Conservation (phyloP, 1,140 invertebrate genomes). For the Ostrea denselamellosa region DNA sequence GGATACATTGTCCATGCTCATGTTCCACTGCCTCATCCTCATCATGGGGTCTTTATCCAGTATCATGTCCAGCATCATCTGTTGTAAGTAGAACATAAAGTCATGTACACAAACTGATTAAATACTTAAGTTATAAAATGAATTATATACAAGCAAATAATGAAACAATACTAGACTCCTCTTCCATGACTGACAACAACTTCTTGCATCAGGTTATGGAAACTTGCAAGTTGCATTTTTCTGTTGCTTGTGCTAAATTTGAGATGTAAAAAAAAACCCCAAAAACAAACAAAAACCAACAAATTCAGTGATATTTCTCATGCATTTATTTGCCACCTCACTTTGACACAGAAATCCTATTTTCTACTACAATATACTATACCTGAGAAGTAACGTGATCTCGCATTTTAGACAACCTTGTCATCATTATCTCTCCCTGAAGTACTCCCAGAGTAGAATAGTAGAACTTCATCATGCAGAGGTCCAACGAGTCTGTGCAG, state of each 20-base stretch:
- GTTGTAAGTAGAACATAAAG: neutral
- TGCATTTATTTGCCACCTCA: no score
- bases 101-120: neutral
- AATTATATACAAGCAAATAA: no score
- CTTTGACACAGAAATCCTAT: no score
- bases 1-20: neutral
- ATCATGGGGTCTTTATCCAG: neutral
- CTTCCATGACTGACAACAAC: no score
- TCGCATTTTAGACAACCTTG: constrained; percentile 3
- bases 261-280: no score
- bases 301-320: no score
- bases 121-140: no score
- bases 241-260: no score
- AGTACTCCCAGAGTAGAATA: constrained; percentile 37
- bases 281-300: no score
- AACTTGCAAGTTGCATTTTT: no score
- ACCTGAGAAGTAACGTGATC: constrained; percentile 40
- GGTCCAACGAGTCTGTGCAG: neutral
- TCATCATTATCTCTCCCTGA: constrained; percentile 45
- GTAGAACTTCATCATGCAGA: constrained; percentile 34
- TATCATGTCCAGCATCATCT: neutral
- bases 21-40: constrained; percentile 18
- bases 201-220: no score
- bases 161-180: no score
- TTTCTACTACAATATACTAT: neutral